These are phyloP conservation scores for Lerema accius DNA, from an alignment of 1,140 invertebrate species.

Conservation along the genomic window DNA sequence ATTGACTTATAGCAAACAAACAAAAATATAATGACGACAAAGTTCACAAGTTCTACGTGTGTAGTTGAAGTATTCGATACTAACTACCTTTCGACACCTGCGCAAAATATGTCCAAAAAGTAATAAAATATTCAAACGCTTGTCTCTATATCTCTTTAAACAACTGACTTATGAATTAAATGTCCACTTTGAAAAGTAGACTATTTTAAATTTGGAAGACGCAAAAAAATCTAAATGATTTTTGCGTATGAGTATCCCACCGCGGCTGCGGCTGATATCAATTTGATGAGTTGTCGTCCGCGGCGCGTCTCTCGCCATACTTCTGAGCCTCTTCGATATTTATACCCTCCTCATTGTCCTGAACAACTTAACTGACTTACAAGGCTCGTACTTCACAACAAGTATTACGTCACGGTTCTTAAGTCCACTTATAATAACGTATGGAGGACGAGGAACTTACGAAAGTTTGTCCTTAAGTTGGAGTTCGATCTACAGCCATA, in stretches of 20 bases:
- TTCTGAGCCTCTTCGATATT: constrained; percentile 13
- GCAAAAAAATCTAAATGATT: background rate
- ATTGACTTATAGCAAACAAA: too few species aligned
- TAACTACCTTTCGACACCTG: too few species aligned
- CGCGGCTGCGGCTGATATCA: constrained; percentile 41
- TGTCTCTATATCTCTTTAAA: too few species aligned
- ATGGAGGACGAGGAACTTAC: background rate
- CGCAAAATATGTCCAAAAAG: too few species aligned
- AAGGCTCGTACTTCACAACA: background rate
- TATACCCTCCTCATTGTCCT: constrained; percentile 6
- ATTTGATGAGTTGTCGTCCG: constrained; percentile 42
- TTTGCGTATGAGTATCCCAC: constrained; percentile 26
- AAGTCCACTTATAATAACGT: background rate
- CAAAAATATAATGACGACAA: too few species aligned
- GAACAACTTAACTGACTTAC: constrained; percentile 19
- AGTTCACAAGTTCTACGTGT: too few species aligned
- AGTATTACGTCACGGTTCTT: background rate
- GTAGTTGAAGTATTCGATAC: too few species aligned
- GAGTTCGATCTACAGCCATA: background rate
- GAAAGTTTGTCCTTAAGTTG: constrained; percentile 1
- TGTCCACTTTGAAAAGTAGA: too few species aligned
- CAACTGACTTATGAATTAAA: too few species aligned
- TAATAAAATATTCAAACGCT: too few species aligned
- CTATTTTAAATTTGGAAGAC: too few species aligned
- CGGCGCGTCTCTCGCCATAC: background rate